These are phyloP conservation scores for Chrysodeixis includens DNA, from an alignment of 2,888 invertebrate genomes.

Conservation along the genomic window DNA sequence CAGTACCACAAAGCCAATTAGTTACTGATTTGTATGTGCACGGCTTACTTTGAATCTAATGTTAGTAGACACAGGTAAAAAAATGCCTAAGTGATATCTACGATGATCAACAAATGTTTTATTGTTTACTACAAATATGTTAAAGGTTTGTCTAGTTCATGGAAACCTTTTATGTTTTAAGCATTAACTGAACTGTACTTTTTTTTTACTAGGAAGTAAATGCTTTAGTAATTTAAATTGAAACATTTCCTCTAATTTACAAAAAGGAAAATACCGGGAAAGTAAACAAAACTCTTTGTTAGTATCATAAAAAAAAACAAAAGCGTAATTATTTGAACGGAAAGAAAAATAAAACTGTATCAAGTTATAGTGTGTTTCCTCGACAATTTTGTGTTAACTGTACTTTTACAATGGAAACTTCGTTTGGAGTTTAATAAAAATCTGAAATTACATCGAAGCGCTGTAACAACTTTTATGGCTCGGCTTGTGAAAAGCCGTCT, in stretches of 20 bases:
- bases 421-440: constrained; percentile 32
- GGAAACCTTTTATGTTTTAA: too few species aligned
- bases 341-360: constrained; percentile 13
- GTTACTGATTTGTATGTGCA: too few species aligned
- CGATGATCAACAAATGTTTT: too few species aligned
- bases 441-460: constrained; percentile 24
- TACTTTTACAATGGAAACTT: constrained; percentile 30
- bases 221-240: background rate
- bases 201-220: too few species aligned
- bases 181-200: too few species aligned
- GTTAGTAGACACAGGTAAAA: too few species aligned
- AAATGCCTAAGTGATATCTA: too few species aligned
- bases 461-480: constrained; percentile 21
- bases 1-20: too few species aligned
- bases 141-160: too few species aligned
- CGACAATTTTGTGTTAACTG: constrained; percentile 28
- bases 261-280: background rate
- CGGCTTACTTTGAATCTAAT: too few species aligned
- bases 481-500: constrained; percentile 14
- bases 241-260: background rate
- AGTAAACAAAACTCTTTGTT: background rate
- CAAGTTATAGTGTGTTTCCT: constrained; percentile 20
- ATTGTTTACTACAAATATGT: too few species aligned
- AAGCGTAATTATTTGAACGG: constrained; percentile 5
- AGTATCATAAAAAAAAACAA: background rate